Evolutionary conservation across 2,113 vertebrate genomes (phyloP).

Genomic region (Charina bottae): DNA sequence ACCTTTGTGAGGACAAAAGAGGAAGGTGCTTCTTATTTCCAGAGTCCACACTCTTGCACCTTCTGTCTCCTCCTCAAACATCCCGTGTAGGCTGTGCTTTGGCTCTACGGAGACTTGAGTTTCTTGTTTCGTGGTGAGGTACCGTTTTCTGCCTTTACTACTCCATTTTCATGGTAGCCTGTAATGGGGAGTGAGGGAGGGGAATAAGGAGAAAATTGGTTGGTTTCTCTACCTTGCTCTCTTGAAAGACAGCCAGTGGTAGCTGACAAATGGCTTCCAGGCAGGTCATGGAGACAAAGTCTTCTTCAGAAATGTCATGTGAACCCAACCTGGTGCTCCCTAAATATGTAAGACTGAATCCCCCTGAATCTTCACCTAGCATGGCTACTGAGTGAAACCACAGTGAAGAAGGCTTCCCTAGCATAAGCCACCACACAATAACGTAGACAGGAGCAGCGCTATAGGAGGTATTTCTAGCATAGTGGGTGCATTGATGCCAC

Average conservation of each 20-base stretch:
- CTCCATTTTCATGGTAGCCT: conserved; percentile 92
- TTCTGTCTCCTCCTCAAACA: conserved; percentile 33
- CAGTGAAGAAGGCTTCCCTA: neutral
- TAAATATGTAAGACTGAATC: neutral
- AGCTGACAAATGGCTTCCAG: neutral
- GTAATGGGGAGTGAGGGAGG: conserved; percentile 43
- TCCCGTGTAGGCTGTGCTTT: conserved; percentile 52
- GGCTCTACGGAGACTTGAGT: conserved; percentile 87
- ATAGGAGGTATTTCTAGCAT: neutral
- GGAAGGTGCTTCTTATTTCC: conserved; percentile 46
- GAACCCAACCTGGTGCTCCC: neutral
- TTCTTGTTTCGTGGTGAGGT: conserved; percentile 93
- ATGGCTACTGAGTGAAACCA: neutral
- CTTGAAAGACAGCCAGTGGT: too few relatives aligned
- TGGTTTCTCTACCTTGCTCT: neutral
- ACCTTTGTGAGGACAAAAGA: neutral
- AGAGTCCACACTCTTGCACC: neutral
- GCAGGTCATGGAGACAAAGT: neutral
- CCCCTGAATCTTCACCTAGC: neutral
- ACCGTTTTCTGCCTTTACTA: conserved; percentile 92
- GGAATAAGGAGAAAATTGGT: neutral
- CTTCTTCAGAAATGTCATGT: neutral
- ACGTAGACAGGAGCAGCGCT: neutral
- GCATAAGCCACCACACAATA: neutral
- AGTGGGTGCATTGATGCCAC: neutral